Base-by-base conservation (phyloP, 2,113 vertebrate species). In the Rutilus rutilus region DNA sequence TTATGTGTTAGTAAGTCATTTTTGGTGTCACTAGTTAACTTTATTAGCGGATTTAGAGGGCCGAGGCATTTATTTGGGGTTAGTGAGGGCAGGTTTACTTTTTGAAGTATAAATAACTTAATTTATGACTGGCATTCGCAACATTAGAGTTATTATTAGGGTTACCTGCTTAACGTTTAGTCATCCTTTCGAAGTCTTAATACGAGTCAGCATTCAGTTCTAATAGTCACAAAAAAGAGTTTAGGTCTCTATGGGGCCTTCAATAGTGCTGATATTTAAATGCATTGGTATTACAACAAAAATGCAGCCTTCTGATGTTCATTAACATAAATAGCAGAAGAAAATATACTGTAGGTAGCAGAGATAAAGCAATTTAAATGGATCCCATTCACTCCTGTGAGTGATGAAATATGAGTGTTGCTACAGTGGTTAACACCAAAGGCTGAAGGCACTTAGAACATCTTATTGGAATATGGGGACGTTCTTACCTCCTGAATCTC, bases 101-200 rank as follows among this genome's bases (percentile, higher is more conserved):
- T 99, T 98, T 97, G 97, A 97, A 98, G 96, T 97, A 97, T 96
- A 95, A 96, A 96, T 97, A 97, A 95, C 95, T 97, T 96, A 94
- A 97, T 97, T 97, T 97, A 96, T 95, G 93, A 97, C 94, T 95
- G 95, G 96, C 96, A 97, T 96, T 96, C 92, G 95, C 94, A 97
- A 96, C 95, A 97, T 97, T 97, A 95, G 93, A 95, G 95, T 97
- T 96, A 96, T 95, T 97, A 93, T 97, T 97, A 95, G 91, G 96
- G 96, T 99, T 99, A 99, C 98, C 98, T 99, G 97, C 95, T 99
- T 98, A 98, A 96, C 93, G 97, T 98, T 97, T 97, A 98, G 96
- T 97, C 97, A 97, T 99, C 97, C 96, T 97, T 97, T 98, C 95
- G 97, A 95, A 98, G 96, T 96, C 96, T 97, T 97, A 97, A 97